Conservation (phyloP, 2,888 invertebrate genomes). For the Hyppa rectilinea region DNA sequence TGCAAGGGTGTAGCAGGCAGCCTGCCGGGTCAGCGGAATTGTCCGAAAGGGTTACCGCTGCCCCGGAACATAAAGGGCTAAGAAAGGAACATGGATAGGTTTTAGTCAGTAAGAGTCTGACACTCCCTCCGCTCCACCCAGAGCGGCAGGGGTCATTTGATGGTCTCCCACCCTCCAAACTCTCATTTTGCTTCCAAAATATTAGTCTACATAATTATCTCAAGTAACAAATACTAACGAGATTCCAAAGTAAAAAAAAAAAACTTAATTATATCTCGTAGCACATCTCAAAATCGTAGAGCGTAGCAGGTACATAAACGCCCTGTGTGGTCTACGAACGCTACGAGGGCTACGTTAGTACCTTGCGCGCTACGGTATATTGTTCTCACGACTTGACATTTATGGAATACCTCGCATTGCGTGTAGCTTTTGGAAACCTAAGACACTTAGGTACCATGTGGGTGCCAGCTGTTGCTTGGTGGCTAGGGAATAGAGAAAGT, state of each 20-base stretch:
- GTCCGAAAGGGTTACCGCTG: no score
- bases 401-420: slow-evolving; percentile 6
- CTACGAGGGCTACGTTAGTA: slow-evolving; percentile 36
- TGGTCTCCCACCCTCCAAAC: no score
- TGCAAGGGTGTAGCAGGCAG: no score
- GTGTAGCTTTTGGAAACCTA: background rate
- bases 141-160: no score
- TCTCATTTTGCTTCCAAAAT: background rate
- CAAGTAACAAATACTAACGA: background rate
- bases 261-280: slow-evolving; percentile 8
- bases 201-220: background rate
- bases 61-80: no score
- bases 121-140: no score
- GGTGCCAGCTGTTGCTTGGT: slow-evolving; percentile 7
- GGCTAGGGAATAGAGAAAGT: background rate
- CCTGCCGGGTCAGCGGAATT: no score
- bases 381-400: slow-evolving; percentile 21
- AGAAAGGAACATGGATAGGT: no score
- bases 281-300: slow-evolving; percentile 22
- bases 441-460: background rate
- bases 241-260: background rate
- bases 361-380: slow-evolving; percentile 16
- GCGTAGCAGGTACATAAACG: slow-evolving; percentile 8
- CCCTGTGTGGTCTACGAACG: slow-evolving; percentile 3
- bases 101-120: no score